Evolutionary conservation across 2,797 vertebrate species (phyloP), one percentile per base, ranked within the genome.

Genomic region (Poecilia gillii): DNA sequence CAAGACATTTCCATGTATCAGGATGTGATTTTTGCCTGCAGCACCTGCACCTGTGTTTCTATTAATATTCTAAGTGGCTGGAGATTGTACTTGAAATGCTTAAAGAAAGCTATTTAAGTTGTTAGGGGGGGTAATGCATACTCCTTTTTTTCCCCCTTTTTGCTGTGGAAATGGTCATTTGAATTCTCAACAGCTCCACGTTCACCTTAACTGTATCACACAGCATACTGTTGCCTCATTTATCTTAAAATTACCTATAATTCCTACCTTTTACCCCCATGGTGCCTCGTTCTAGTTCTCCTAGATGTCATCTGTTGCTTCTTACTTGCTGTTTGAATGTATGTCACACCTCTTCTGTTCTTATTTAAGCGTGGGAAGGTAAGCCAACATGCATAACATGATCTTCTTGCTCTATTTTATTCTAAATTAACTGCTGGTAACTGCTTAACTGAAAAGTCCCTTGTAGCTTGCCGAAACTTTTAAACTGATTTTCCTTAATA

Each of bases 61-160:
- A 87, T 91, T 85, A 92, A 94, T 91, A 92, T 85, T 68, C 39
- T 33, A 46, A 0, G 0, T 79, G 68, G 70, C 80, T 47, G 28
- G 79, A 72, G 81, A 77, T 78, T 84, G 77, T 81, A 79, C 78
- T 91, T 90, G 86, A 91, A 75, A 49, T 92, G 83, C 89, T 84
- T 51, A 77, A 79, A 83, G 72, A 57, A 71, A 85, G 78, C 86
- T 92, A 92, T 88, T 46, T 91, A 87, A 87, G 81, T 68, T 74
- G 75, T 89, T 76, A 76, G 39, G 80, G 87, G 39, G 80, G 87
- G 57, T 87, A 88, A 88, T 90, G 87, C 49, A 49, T 81, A 36
- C 80, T 77, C 46, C 76, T 16, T 57, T n/a, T 55, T 55, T 57
- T n/a, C 6, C 82, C 85, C 79, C 87, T 45, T 49, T 85, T 33